These are phyloP conservation scores for Drosophila acutilabella DNA, from an alignment of 2,888 invertebrate species.

Conservation along the genomic window DNA sequence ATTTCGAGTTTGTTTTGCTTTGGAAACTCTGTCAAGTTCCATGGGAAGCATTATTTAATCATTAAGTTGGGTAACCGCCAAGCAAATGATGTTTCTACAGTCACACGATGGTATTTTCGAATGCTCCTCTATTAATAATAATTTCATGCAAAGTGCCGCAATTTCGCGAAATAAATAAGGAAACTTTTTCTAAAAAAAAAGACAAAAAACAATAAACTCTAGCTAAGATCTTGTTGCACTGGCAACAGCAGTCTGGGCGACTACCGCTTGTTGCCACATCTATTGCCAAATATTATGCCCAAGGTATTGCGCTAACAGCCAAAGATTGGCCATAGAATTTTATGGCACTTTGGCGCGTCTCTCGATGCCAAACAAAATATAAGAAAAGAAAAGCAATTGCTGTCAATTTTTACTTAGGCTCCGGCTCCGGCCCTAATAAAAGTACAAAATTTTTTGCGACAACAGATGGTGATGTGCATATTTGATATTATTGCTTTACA, in stretches of 20 bases:
- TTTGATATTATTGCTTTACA: constrained; percentile 63
- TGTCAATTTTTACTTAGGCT: constrained; percentile 73
- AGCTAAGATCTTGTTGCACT: constrained; percentile 39
- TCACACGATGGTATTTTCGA: constrained; percentile 26
- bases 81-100: constrained; percentile 34
- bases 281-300: constrained; percentile 64
- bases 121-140: constrained; percentile 52
- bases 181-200: constrained; percentile 36
- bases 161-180: constrained; percentile 50
- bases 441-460: constrained; percentile 56
- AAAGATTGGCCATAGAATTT: constrained; percentile 74
- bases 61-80: constrained; percentile 38
- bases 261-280: constrained; percentile 19
- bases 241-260: constrained; percentile 1
- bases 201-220: constrained; percentile 38
- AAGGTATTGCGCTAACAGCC: constrained; percentile 69
- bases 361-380: constrained; percentile 22
- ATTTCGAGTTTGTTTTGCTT: background rate
- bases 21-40: constrained; percentile 4
- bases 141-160: constrained; percentile 54
- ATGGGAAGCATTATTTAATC: constrained; percentile 30
- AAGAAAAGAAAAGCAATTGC: constrained; percentile 63
- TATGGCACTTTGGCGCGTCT: constrained; percentile 65
- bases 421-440: constrained; percentile 58
- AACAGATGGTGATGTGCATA: constrained; percentile 75